Conservation (phyloP, 2,113 vertebrate species). For the Heterotis niloticus region DNA sequence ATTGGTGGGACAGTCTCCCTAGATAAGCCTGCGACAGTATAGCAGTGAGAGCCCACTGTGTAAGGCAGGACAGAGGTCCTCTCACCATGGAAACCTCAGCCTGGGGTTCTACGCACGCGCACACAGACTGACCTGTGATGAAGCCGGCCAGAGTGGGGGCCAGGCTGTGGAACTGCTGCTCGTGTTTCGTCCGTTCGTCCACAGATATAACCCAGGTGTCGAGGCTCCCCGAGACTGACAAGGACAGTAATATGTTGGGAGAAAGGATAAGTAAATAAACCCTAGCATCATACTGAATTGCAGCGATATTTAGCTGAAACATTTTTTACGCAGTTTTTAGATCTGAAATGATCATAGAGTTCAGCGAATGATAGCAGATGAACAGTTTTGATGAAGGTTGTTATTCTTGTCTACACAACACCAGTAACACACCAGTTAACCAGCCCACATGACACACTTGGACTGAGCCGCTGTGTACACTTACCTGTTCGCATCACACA, state of each 20-base stretch:
- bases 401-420: too few species aligned
- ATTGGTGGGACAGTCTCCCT: too few species aligned
- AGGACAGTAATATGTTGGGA: background rate
- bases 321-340: too few species aligned
- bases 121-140: slow-evolving; percentile 78
- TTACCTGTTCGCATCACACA: too few species aligned
- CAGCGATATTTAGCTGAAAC: too few species aligned
- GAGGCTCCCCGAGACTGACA: slow-evolving; percentile 67
- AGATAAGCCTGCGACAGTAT: background rate
- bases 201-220: slow-evolving; percentile 93
- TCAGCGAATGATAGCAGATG: too few species aligned
- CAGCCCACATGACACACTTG: too few species aligned
- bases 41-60: background rate
- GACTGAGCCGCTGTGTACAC: too few species aligned
- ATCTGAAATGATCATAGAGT: too few species aligned
- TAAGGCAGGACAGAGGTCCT: background rate
- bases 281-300: too few species aligned
- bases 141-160: slow-evolving; percentile 83
- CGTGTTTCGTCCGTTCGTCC: slow-evolving; percentile 94
- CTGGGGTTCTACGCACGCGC: background rate
- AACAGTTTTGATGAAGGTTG: too few species aligned
- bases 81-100: background rate
- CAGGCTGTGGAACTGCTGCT: slow-evolving; percentile 96
- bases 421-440: too few species aligned
- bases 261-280: background rate